These are phyloP conservation scores for Etia nguti DNA, from an alignment of 2,113 vertebrate genomes.

Conservation along the genomic window DNA sequence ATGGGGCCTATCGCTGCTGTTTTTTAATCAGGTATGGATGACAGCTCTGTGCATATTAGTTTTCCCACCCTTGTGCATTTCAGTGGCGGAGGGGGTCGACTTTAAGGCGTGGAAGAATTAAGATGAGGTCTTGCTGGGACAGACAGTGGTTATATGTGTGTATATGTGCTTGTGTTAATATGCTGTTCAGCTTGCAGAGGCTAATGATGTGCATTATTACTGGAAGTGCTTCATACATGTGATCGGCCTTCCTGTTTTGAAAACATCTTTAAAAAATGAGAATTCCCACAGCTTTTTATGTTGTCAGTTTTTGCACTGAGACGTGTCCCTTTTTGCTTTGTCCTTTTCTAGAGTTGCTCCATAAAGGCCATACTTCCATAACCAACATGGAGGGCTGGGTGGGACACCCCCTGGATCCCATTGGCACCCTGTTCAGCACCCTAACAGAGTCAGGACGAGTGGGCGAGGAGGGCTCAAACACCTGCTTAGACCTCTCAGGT, in stretches of 20 bases:
- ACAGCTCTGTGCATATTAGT: not conserved
- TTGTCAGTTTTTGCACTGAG: not conserved
- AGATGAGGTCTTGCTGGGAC: not conserved
- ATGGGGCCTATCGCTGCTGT: not conserved
- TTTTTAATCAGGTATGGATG: not conserved
- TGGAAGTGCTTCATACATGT: not conserved
- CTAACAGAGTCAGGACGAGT: slow-evolving; percentile 89
- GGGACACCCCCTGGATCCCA: slow-evolving; percentile 93
- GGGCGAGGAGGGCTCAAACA: slow-evolving; percentile 80
- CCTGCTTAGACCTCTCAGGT: slow-evolving; percentile 87
- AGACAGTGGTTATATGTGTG: not conserved
- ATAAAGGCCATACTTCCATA: slow-evolving; percentile 90
- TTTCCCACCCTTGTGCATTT: not conserved
- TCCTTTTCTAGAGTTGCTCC: slow-evolving; percentile 80
- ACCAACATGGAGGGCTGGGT: slow-evolving; percentile 98
- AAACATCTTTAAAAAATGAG: too few species aligned
- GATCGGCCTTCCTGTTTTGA: too few species aligned
- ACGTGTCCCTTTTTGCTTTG: not conserved
- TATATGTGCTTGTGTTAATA: not conserved
- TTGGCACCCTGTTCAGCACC: slow-evolving; percentile 94
- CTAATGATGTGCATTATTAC: not conserved
- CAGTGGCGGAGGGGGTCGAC: not conserved
- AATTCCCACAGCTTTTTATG: too few species aligned
- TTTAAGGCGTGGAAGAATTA: not conserved
- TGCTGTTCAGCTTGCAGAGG: not conserved